Evolutionary conservation across 2,888 invertebrate species (phyloP).

Genomic region (Drosophila acutilabella): DNA sequence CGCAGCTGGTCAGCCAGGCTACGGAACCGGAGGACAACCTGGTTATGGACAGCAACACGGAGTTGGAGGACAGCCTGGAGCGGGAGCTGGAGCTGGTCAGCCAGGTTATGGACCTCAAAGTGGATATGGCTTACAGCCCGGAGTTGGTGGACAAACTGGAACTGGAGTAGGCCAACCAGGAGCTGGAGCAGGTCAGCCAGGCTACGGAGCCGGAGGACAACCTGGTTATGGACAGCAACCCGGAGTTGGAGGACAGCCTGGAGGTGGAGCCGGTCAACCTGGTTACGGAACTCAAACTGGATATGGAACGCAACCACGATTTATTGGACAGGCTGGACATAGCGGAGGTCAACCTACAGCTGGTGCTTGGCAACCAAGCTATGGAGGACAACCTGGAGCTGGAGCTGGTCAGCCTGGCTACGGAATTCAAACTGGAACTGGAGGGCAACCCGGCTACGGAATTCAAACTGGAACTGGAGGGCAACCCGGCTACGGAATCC

Average conservation of each 20-base stretch:
- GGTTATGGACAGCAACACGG: neutral
- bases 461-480: no score
- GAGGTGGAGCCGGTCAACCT: neutral
- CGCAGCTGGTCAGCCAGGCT: no score
- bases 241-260: conserved; percentile 17
- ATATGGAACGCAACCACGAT: conserved; percentile 3
- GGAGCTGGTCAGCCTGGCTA: conserved; percentile 24
- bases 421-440: neutral
- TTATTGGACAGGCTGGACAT: conserved; percentile 23
- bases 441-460: conserved; percentile 15
- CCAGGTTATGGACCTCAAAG: conserved; percentile 13
- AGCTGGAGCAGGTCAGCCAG: conserved; percentile 24
- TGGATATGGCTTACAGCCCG: conserved; percentile 28
- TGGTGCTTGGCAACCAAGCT: conserved; percentile 33
- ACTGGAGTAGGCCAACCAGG: conserved; percentile 6
- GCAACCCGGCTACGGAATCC: conserved; percentile 2
- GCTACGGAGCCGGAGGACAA: conserved; percentile 8
- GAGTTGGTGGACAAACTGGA: no score
- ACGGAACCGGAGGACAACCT: conserved; percentile 1
- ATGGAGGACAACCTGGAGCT: conserved; percentile 1
- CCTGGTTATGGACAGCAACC: conserved; percentile 16
- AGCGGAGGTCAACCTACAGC: conserved; percentile 22
- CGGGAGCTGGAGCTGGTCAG: neutral
- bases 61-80: conserved; percentile 40
- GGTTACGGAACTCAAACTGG: conserved; percentile 21